Percentiles rank a stretch among this genome's conserved stretches.
Evolutionary conservation across 2,797 vertebrate species (phyloP).

Genomic region (Microchirus variegatus): DNA sequence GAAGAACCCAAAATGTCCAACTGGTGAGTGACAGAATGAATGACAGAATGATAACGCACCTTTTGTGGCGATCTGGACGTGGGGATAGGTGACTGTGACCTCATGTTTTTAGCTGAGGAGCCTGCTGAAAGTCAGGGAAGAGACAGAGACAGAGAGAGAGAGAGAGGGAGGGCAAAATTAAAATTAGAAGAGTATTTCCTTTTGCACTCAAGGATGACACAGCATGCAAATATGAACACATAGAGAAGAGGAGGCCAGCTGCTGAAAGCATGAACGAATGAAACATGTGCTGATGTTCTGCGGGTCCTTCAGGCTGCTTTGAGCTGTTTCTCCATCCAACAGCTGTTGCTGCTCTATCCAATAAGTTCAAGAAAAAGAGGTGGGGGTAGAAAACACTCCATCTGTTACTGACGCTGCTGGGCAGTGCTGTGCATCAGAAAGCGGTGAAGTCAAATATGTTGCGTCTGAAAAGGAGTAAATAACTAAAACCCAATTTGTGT

Average conservation of each 20-base stretch:
- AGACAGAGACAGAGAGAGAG: conserved; percentile 6
- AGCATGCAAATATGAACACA: conserved; percentile 56
- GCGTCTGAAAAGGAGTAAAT: conserved; percentile 60
- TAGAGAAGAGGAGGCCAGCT: conserved; percentile 44
- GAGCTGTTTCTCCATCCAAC: conserved; percentile 68
- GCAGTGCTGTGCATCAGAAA: conserved; percentile 45
- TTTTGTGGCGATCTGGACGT: conserved; percentile 95
- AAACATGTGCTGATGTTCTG: conserved; percentile 58
- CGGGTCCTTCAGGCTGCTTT: conserved; percentile 59
- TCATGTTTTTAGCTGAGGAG: conserved; percentile 90
- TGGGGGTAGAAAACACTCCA: conserved; percentile 23
- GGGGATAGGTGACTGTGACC: conserved; percentile 88
- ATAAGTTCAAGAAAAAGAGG: conserved; percentile 31
- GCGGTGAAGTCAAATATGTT: conserved; percentile 37
- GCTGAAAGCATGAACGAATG: conserved; percentile 66
- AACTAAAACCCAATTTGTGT: conserved; percentile 39
- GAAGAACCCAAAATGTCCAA: neutral
- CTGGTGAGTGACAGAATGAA: conserved; percentile 8
- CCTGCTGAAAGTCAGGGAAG: conserved; percentile 80
- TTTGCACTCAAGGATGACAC: conserved; percentile 42
- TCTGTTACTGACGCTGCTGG: conserved; percentile 53
- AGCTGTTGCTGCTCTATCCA: conserved; percentile 58
- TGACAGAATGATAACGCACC: conserved; percentile 77
- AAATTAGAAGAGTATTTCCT: conserved; percentile 43
- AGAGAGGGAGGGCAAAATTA: no score